Evolutionary conservation across 1,140 invertebrate genomes (phyloP), one percentile per base, ranked within the genome.

Genomic region (Coelopa frigida): DNA sequence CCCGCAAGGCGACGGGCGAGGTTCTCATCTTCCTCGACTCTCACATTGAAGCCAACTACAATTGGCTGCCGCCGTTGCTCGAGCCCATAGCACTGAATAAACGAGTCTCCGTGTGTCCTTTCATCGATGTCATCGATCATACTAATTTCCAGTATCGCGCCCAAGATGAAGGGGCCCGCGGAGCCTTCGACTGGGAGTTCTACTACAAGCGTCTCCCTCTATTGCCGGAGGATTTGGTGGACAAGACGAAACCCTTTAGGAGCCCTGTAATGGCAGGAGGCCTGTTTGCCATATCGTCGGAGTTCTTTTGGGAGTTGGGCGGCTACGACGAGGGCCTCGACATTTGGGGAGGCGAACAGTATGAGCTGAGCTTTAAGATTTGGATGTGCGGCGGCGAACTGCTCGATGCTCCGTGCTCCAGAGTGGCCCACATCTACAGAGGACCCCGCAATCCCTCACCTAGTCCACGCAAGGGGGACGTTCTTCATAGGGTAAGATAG

Each of bases 291-390:
- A 93, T 95, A 15, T 86, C 89, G 49, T 66, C 82, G 2, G 79
- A 87, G 50, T 96, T 90, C 60, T 99, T 99, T 71, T 97, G 92
- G 85, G 91, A 98, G 72, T 73, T 97, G 41, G 94, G 93, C 12
- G 89, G 91, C 4, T 98, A 98, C 63, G 95, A 98, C 72, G 80
- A 83, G 33, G 83, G 84, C 4, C 78, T 98, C 59, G 93, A 87
- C 56, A 87, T 83, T 72, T 98, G 95, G 94, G 95, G 95, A 29
- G 95, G 95, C 20, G 95, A 98, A 70, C 97, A 98, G 61, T 86
- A 98, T 44, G 95, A 99, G 71, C 77, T 98, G 33, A 96, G 93
- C 41, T 98, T 99, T 57, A 91, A 97, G 74, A 90, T 95, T 44
- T 87, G 84, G 84, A 85, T 87, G 64, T 87, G 85, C 55, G 94